Base-by-base conservation (phyloP, 2,113 vertebrate species). In the Pagrus major region DNA sequence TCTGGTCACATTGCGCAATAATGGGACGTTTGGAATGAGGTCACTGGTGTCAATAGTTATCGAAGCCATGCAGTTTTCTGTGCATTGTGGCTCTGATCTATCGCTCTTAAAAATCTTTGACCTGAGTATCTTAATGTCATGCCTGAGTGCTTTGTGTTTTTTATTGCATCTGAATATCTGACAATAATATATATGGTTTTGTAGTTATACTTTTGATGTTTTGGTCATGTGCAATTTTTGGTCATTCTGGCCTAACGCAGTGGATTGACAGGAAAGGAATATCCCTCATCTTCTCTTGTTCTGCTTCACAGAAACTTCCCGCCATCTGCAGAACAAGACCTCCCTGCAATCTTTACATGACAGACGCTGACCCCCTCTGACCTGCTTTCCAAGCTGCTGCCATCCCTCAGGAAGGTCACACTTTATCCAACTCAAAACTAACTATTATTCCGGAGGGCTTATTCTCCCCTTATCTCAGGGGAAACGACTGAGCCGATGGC, bases 401-500 rank as follows among this genome's bases (percentile, higher is more conserved):
- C 37, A 25, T n/a, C 31, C 39, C 37, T 31, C 67, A 58, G 74
- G 68, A 88, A 90, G 60, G 54, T 78, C 9, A 21, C 60, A 3
- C 51, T 35, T 79, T 65, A 42, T 83, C 76, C 54, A 35, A 65
- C 52, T 59, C 70, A 58, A 71, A 66, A 39, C 64, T 27, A 71
- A 69, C 89, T 84, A 90, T 76, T 74, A 75, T 63, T 80, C 61
- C 63, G 61, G 68, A 63, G 71, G 86, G 61, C 14, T 51, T 56
- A 23, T 70, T 71, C 73, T 66, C 75, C 55, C 64, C 81, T 88
- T 60, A 88, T 85, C 44, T 52, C 0, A 11, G 87, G 71, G 88
- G n/a, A 89, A 14, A 78, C 73, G 46, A 60, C 64, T 74, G 72
- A 67, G 86, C 65, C 74, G 1, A 99, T 99, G 97, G 97, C 97